phyloP scores from a whole-genome alignment of 2,113 vertebrate genomes.

The Nettapus auritus region DNA sequence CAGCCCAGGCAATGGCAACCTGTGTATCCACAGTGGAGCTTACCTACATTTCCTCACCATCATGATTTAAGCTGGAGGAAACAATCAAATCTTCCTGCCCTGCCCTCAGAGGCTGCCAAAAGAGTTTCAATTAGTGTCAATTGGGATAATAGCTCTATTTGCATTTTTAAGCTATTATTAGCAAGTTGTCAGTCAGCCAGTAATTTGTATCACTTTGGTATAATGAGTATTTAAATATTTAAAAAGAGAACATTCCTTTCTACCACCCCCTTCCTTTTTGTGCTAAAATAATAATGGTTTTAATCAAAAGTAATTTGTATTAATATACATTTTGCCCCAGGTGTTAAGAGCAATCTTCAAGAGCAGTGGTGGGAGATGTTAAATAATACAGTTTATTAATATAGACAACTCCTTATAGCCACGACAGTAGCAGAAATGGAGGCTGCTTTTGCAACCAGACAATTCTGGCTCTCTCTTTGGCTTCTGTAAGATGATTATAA shows the following conservation, averaged over 20 bases:
- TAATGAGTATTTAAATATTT: conserved; percentile 66
- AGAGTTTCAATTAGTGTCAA: conserved; percentile 57
- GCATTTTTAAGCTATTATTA: conserved; percentile 67
- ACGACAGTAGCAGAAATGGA: neutral
- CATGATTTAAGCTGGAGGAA: conserved; percentile 21
- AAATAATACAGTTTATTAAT: conserved; percentile 41
- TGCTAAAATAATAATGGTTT: conserved; percentile 63
- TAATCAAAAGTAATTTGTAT: conserved; percentile 69
- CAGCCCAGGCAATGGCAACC: neutral
- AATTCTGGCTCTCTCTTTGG: neutral
- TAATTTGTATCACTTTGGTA: conserved; percentile 61
- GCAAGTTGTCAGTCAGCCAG: conserved; percentile 66
- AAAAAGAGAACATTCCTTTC: conserved; percentile 46
- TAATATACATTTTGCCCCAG: conserved; percentile 63
- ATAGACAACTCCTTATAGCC: neutral
- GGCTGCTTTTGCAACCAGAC: neutral
- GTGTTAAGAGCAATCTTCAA: conserved; percentile 43
- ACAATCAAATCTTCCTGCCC: conserved; percentile 60
- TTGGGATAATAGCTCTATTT: conserved; percentile 61
- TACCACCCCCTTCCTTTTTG: conserved; percentile 58
- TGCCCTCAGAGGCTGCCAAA: conserved; percentile 56
- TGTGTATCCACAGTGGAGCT: neutral
- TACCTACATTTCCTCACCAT: neutral
- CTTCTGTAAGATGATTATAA: neutral
- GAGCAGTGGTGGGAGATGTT: neutral